These are phyloP conservation scores for Calidris pygmaea DNA, from an alignment of 2,113 vertebrate species.

Conservation along the genomic window DNA sequence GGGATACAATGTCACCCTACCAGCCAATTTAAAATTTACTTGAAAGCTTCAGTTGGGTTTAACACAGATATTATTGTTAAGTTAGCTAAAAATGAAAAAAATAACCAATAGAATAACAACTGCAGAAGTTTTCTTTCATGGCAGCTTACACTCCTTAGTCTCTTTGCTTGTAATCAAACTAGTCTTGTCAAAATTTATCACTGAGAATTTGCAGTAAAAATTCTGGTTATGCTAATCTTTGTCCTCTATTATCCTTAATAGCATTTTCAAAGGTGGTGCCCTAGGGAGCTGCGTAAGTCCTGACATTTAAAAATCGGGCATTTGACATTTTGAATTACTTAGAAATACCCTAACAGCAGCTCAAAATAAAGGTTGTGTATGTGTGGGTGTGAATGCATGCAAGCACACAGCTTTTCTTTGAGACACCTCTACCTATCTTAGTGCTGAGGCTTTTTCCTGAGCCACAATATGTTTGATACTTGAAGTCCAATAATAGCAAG, in stretches of 20 bases:
- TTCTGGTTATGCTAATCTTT: slow-evolving; percentile 30
- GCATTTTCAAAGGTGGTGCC: slow-evolving; percentile 26
- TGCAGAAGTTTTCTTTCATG: neutral
- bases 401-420: neutral
- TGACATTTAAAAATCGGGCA: slow-evolving; percentile 28
- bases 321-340: slow-evolving; percentile 42
- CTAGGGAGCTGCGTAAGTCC: neutral
- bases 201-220: neutral
- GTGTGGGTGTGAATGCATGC: neutral
- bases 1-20: neutral
- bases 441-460: neutral
- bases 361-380: neutral
- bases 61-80: neutral
- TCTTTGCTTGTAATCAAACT: neutral
- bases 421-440: neutral
- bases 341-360: neutral
- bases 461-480: neutral
- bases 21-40: neutral
- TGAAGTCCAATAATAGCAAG: neutral
- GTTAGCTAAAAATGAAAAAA: slow-evolving; percentile 25
- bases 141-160: neutral
- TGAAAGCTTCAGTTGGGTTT: slow-evolving; percentile 16
- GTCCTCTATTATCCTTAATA: slow-evolving; percentile 7
- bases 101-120: neutral
- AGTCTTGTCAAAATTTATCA: neutral